Conservation (phyloP, 1,140 invertebrate species). For the Sminthurides bifidus region DNA sequence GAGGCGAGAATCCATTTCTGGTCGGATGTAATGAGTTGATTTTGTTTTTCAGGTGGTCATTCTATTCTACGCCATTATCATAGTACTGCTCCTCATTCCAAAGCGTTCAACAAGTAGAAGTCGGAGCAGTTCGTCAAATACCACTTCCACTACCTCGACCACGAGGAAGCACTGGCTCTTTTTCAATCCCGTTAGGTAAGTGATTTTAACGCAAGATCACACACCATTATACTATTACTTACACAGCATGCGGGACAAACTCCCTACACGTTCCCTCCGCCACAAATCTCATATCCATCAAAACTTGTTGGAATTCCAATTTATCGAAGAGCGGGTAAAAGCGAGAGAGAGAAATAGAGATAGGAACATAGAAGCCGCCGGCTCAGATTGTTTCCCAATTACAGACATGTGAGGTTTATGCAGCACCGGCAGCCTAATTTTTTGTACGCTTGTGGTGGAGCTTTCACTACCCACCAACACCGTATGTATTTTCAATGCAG, state of each 20-base stretch:
- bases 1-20: too few species aligned
- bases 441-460: too few species aligned
- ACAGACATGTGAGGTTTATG: too few species aligned
- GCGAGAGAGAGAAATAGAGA: background rate
- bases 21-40: too few species aligned
- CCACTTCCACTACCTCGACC: constrained; percentile 3
- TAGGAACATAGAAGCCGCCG: too few species aligned
- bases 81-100: constrained; percentile 34
- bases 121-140: constrained; percentile 1
- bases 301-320: background rate
- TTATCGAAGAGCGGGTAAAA: background rate
- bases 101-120: constrained; percentile 32
- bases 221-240: background rate
- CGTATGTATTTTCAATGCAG: too few species aligned
- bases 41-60: constrained; percentile 33
- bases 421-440: too few species aligned
- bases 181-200: constrained; percentile 26
- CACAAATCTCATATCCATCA: background rate
- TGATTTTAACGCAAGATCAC: background rate
- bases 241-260: background rate
- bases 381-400: too few species aligned
- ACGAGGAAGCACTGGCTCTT: constrained; percentile 31
- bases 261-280: background rate
- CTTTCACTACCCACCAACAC: too few species aligned
- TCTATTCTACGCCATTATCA: constrained; percentile 36